Evolutionary conservation across 37 sponge, comb jelly and placozoan genomes (phyloP).

Genomic region (Bolinopsis microptera): DNA sequence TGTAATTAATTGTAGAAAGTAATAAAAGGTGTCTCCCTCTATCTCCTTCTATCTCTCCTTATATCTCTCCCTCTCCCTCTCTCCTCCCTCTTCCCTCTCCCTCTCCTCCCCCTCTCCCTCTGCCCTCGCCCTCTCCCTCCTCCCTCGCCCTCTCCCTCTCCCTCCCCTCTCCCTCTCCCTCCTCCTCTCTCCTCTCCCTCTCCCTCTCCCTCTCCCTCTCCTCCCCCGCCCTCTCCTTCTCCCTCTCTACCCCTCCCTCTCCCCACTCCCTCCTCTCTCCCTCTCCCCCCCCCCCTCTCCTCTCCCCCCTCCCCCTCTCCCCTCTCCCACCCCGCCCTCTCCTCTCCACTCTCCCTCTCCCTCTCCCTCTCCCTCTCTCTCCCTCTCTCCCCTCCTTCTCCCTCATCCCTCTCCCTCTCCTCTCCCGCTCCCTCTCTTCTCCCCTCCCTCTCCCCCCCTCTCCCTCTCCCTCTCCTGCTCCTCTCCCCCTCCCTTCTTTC

Average conservation of each 20-base stretch:
- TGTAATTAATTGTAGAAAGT: too few relatives aligned
- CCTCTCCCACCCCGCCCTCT: neutral
- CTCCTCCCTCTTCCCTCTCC: neutral
- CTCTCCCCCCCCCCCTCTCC: neutral
- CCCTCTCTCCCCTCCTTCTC: neutral
- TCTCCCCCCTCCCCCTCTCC: neutral
- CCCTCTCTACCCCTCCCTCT: neutral
- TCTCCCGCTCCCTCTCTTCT: too few relatives aligned
- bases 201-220: neutral
- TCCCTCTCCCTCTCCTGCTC: neutral
- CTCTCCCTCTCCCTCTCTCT: slow-evolving; percentile 1
- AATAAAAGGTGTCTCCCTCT: neutral
- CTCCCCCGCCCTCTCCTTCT: neutral
- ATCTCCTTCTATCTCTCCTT: neutral
- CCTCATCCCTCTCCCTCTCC: neutral
- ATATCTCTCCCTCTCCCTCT: neutral
- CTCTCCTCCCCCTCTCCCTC: neutral
- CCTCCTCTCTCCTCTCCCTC: neutral
- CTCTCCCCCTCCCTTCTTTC: neutral
- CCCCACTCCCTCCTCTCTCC: neutral
- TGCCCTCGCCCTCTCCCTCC: neutral
- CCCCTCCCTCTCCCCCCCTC: neutral
- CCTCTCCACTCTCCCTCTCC: neutral
- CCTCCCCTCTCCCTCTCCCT: neutral
- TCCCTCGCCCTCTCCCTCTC: neutral